Percentiles rank a stretch among this genome's conserved stretches.
phyloP scores from a whole-genome alignment of 1,140 invertebrate genomes.

The Drosophila seguyi region DNA sequence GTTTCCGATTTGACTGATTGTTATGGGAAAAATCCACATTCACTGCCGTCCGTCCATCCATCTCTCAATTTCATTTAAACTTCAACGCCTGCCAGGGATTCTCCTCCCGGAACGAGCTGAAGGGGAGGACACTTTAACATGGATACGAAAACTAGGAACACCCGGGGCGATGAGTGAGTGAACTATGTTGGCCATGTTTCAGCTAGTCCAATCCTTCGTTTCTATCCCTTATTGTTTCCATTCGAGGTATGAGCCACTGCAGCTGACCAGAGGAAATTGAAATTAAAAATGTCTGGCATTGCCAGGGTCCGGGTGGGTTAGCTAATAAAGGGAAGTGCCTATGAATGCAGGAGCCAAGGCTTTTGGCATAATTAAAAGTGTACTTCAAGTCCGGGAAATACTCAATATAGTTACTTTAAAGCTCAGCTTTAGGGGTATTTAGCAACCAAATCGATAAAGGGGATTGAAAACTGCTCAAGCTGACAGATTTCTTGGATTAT shows the following conservation, averaged over 20 bases:
- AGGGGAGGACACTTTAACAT: constrained; percentile 25
- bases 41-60: not conserved
- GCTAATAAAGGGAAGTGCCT: constrained; percentile 5
- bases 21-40: constrained; percentile 8
- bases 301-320: not conserved
- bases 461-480: not conserved
- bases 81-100: constrained; percentile 19
- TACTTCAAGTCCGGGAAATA: not conserved
- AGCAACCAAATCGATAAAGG: constrained; percentile 5
- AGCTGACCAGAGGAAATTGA: not conserved
- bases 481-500: constrained; percentile 33
- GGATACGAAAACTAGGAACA: constrained; percentile 10
- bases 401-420: not conserved
- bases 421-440: not conserved
- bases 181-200: constrained; percentile 25
- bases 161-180: constrained; percentile 12
- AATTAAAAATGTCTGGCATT: constrained; percentile 17
- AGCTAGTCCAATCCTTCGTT: constrained; percentile 6
- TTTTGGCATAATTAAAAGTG: constrained; percentile 61
- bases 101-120: not conserved
- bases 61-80: constrained; percentile 34
- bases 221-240: not conserved
- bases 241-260: not conserved
- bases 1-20: constrained; percentile 31
- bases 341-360: constrained; percentile 7